A percentile compares a stretch with the other conserved stretches of the same genome.
Evolutionary conservation across 1,140 invertebrate genomes (phyloP).

Genomic region (Lepidurus couesii): DNA sequence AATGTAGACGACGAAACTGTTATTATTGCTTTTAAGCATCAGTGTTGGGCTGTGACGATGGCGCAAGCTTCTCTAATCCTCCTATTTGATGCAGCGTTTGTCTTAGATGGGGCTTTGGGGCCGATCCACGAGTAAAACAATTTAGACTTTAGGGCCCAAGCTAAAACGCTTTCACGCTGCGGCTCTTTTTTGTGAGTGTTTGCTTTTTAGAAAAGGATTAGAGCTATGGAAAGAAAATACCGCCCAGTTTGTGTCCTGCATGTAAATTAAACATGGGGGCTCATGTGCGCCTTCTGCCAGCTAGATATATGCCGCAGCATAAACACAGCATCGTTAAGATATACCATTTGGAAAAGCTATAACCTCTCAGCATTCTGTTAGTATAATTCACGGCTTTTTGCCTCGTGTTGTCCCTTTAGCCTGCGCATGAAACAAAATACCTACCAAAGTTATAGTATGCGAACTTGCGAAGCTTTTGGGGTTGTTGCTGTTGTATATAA

Average conservation of each 20-base stretch:
- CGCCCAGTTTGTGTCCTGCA: constrained; percentile 7
- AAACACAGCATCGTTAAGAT: no score
- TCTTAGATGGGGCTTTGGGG: neutral
- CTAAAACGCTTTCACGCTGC: neutral
- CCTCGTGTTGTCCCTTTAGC: neutral
- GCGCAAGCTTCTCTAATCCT: neutral
- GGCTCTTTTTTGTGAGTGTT: neutral
- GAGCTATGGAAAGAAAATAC: constrained; percentile 6
- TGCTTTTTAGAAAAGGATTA: neutral
- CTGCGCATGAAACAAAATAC: neutral
- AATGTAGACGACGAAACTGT: neutral
- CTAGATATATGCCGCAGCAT: neutral
- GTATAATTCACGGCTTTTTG: constrained; percentile 5
- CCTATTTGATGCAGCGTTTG: constrained; percentile 2
- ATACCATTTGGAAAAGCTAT: neutral
- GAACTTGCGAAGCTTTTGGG: neutral
- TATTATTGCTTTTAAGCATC: neutral
- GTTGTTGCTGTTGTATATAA: neutral
- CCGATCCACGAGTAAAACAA: neutral
- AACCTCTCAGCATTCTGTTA: neutral
- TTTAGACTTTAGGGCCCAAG: neutral
- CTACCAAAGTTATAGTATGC: neutral
- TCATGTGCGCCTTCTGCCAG: neutral
- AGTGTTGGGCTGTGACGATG: neutral
- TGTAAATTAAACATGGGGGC: constrained; percentile 14